Evolutionary conservation across 2,888 invertebrate species (phyloP), one percentile per base, ranked within the genome.

Genomic region (Trissoscelio sp.): DNA sequence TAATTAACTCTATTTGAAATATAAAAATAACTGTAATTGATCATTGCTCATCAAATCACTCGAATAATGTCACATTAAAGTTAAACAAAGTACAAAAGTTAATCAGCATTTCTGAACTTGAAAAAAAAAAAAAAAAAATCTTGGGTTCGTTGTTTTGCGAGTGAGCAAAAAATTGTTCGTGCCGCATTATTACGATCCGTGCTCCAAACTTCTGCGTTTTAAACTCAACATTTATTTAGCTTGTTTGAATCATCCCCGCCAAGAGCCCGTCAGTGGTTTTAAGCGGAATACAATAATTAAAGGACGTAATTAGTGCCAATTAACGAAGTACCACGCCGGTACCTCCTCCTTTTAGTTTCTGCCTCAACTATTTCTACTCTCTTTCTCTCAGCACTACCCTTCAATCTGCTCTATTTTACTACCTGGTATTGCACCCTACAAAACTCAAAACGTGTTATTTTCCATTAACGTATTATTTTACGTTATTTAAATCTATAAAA

Each of bases 221-320:
- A 62, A 67, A 66, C 67, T 70, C 64, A 51, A 60, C 58, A 57
- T 69, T 77, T 67, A 62, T 66, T 69, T 64, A 69, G 53, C 67
- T 74, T 77, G 60, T 82, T 82, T 79, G 70, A 78, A 82, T 74
- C 66, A 74, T 75, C 73, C 55, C 78, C 67, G 57, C 55, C 74
- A 78, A 79, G 69, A 80, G 82, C 72, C 81, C 83, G 79, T 75
- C 84, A 79, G 83, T 83, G 85, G 86, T 85, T 86, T 82, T 84
- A 84, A 83, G 78, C 84, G 81, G 84, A 86, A 85, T 85, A 87
- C 88, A 88, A 88, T 87, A 88, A 88, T 88, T 88, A 88, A 86
- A 86, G 86, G 85, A 86, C 85, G 87, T 87, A 87, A 88, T 88
- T 88, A 88, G 86, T 86, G 85, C 88, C 88, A 88, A 88, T 88